These are phyloP conservation scores for Pachyseris speciosa DNA, from an alignment of 64 coral and sea anemone species.

Conservation along the genomic window DNA sequence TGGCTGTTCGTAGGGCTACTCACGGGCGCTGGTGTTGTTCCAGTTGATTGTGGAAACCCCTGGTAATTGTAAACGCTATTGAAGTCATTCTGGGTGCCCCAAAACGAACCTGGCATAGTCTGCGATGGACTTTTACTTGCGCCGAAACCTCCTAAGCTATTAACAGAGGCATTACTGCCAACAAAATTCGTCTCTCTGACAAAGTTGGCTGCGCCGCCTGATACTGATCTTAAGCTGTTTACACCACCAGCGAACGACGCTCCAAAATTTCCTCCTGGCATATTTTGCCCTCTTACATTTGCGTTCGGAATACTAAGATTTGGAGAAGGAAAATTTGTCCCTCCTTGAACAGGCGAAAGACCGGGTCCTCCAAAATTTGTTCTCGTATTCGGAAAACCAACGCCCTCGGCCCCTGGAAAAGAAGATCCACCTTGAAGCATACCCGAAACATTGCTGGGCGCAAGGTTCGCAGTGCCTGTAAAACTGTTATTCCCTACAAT, in stretches of 20 bases:
- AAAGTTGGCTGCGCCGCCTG: not conserved
- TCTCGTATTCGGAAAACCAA: not conserved
- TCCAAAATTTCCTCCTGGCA: not conserved
- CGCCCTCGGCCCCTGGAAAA: not conserved
- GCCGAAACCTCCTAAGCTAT: not conserved
- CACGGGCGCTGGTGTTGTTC: not conserved
- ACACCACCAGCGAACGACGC: not conserved
- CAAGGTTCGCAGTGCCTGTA: not conserved
- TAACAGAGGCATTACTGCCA: not conserved
- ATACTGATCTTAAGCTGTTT: not conserved
- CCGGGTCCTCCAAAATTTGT: not conserved
- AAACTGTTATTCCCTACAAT: conserved; percentile 22
- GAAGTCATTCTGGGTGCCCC: conserved; percentile 14
- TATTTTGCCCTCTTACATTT: not conserved
- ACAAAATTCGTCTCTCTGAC: not conserved
- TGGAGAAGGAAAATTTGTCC: not conserved
- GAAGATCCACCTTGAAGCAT: not conserved
- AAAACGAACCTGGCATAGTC: not conserved
- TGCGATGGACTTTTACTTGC: not conserved
- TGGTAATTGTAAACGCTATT: conserved; percentile 37
- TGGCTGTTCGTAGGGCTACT: not conserved
- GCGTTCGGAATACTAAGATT: not conserved
- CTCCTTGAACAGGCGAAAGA: not conserved
- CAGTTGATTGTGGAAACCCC: not conserved
- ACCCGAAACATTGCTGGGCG: not conserved